Evolutionary conservation across 2,113 vertebrate species (phyloP).

Genomic region (Callaeas wilsoni): DNA sequence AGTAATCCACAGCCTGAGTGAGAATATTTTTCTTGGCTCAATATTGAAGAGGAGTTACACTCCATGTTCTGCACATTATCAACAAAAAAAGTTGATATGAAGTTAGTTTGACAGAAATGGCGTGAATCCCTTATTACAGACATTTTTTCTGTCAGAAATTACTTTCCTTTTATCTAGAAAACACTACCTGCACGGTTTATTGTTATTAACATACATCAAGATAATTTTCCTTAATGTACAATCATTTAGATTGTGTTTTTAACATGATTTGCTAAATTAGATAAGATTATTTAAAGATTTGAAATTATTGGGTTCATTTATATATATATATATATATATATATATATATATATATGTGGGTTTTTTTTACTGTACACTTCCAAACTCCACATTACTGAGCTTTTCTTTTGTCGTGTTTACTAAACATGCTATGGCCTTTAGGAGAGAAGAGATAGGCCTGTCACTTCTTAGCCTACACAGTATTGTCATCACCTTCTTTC

Average conservation of each 20-base stretch:
- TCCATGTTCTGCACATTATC: background rate
- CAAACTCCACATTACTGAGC: background rate
- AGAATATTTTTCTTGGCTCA: background rate
- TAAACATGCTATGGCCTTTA: background rate
- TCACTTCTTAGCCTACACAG: background rate
- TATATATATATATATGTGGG: no score
- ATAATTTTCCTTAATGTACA: background rate
- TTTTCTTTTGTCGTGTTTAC: background rate
- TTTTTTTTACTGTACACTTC: background rate
- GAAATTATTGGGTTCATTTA: background rate
- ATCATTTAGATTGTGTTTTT: background rate
- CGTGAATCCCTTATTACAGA: background rate
- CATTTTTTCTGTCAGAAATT: background rate
- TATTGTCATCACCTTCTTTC: fast-evolving
- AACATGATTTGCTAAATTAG: background rate
- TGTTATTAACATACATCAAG: background rate
- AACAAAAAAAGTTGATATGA: background rate
- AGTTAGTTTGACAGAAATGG: background rate
- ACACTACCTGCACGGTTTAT: background rate
- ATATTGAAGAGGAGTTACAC: background rate
- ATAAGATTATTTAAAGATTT: background rate
- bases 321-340: no score
- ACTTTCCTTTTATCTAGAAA: background rate
- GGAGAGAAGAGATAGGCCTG: background rate
- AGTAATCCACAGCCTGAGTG: background rate